Conservation (phyloP, 2,113 vertebrate species). For the Erinaceus europaeus region DNA sequence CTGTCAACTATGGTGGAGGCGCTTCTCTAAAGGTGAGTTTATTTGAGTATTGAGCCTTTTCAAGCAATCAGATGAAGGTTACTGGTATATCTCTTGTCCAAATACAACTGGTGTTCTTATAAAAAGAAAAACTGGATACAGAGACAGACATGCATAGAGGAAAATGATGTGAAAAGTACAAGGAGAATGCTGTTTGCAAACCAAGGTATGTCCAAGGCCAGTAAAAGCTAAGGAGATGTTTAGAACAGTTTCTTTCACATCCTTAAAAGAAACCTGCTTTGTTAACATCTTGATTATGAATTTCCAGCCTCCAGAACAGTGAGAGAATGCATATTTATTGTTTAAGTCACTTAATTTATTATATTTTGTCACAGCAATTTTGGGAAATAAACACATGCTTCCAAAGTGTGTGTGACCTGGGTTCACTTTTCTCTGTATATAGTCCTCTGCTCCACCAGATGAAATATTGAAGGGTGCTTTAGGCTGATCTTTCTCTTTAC, state of each 20-base stretch:
- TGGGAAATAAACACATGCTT: background rate
- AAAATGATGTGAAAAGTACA: background rate
- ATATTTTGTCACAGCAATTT: background rate
- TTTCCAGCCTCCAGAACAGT: too few relatives aligned
- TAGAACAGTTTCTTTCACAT: background rate
- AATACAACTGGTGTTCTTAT: background rate
- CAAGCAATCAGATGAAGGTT: background rate
- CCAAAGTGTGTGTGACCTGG: background rate
- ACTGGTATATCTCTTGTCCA: background rate
- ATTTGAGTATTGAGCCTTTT: slow-evolving; percentile 1
- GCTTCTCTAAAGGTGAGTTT: background rate
- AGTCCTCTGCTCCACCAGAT: too few relatives aligned
- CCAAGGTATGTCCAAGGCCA: background rate
- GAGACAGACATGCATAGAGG: background rate
- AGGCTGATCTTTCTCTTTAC: too few relatives aligned
- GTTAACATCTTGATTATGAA: too few relatives aligned
- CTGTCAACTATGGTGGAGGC: too few relatives aligned
- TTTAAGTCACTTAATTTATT: too few relatives aligned
- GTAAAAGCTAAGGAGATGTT: background rate
- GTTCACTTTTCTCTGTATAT: background rate
- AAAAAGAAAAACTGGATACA: background rate
- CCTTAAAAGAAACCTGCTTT: background rate
- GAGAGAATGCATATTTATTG: too few relatives aligned
- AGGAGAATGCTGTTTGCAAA: background rate
- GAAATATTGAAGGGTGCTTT: too few relatives aligned